Evolutionary conservation across 2,888 invertebrate genomes (phyloP).

Genomic region (Callosobruchus maculatus): DNA sequence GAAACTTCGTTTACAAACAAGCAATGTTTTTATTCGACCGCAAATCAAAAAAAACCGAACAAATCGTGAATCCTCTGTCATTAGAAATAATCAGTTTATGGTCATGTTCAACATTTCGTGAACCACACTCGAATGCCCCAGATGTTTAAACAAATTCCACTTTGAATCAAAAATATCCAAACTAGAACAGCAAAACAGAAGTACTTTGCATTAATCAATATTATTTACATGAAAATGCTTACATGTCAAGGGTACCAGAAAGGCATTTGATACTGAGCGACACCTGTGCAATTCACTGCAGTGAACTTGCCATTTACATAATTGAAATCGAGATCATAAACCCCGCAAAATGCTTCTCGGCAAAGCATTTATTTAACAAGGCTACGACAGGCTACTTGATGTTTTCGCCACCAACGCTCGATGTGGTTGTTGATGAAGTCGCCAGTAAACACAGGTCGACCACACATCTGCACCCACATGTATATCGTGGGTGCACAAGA

Average conservation of each 20-base stretch:
- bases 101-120: no score
- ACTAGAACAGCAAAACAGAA: no score
- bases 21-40: no score
- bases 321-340: background rate
- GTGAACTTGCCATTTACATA: background rate
- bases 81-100: no score
- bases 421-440: background rate
- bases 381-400: background rate
- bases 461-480: background rate
- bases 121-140: no score
- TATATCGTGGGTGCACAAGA: background rate
- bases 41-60: no score
- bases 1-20: no score
- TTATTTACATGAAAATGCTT: no score
- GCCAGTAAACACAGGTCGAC: background rate
- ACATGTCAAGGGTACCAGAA: background rate
- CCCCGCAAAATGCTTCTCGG: background rate
- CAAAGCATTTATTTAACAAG: background rate
- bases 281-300: background rate
- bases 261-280: background rate
- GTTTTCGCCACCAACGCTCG: background rate
- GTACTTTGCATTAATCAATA: no score
- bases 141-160: background rate
- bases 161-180: background rate
- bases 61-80: no score